Percentiles rank a stretch among this genome's conserved stretches.
Conservation (phyloP, 2,888 invertebrate genomes). For the Drosophila merina region DNA sequence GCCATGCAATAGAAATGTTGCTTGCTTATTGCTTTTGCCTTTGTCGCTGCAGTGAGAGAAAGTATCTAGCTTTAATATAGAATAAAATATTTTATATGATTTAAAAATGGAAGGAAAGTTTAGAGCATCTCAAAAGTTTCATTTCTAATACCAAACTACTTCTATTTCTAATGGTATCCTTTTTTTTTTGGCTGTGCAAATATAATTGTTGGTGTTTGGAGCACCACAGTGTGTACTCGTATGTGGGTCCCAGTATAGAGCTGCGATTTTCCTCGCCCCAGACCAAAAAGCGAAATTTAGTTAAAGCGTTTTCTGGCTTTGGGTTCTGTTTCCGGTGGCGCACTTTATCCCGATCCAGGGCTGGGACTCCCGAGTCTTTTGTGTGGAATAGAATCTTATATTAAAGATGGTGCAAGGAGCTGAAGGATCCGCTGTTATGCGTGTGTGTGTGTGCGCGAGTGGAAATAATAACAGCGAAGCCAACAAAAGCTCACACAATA, state of each 20-base stretch:
- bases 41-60: not conserved
- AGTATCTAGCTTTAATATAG: not conserved
- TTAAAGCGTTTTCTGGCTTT: not conserved
- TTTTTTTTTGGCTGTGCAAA: not conserved
- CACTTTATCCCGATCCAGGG: slow-evolving; percentile 2
- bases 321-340: slow-evolving; percentile 9
- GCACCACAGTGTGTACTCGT: slow-evolving; percentile 46
- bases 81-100: too few relatives aligned
- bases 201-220: slow-evolving; percentile 7
- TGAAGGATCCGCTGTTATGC: slow-evolving; percentile 25
- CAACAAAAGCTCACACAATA: slow-evolving; percentile 71
- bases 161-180: too few relatives aligned
- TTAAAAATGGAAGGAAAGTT: too few relatives aligned
- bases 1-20: slow-evolving; percentile 73
- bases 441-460: slow-evolving; percentile 50
- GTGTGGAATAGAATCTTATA: slow-evolving; percentile 74
- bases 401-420: slow-evolving; percentile 72
- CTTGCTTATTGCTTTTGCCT: slow-evolving; percentile 71
- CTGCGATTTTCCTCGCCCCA: slow-evolving; percentile 53
- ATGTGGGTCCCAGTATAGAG: slow-evolving; percentile 5
- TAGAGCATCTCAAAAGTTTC: too few relatives aligned
- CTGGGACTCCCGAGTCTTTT: slow-evolving; percentile 37
- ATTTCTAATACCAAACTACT: too few relatives aligned
- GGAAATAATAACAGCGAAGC: slow-evolving; percentile 71
- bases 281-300: slow-evolving; percentile 50